Percentiles rank a stretch among this genome's conserved stretches.
Evolutionary conservation across 2,888 invertebrate genomes (phyloP).

Genomic region (Aphodius sticticus): DNA sequence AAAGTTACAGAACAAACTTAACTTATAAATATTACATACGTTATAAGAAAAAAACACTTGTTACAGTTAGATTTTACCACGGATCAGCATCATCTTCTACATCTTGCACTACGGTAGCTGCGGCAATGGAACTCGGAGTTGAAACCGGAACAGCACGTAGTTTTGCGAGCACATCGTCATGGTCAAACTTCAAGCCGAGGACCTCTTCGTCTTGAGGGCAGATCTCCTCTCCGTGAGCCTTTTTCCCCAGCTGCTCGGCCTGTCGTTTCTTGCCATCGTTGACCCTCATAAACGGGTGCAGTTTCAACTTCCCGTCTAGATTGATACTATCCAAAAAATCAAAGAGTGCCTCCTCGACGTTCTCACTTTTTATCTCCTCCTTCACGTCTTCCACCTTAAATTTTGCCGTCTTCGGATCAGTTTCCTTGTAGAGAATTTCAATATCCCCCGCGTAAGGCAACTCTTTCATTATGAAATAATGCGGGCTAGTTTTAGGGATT

Average conservation of each 20-base stretch:
- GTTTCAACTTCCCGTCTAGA: constrained; percentile 24
- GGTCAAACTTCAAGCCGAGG: neutral
- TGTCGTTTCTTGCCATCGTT: constrained; percentile 25
- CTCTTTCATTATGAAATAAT: constrained; percentile 29
- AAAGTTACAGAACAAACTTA: no score
- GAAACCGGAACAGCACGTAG: no score
- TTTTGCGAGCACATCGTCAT: neutral
- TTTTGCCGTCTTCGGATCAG: constrained; percentile 5
- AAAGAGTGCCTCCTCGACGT: constrained; percentile 7
- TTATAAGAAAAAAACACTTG: no score
- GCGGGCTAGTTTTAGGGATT: constrained; percentile 25
- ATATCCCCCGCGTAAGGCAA: constrained; percentile 32
- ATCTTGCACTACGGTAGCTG: no score
- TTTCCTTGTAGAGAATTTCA: constrained; percentile 20
- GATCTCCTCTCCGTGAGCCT: neutral
- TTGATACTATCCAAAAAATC: constrained; percentile 26
- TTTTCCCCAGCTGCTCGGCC: neutral
- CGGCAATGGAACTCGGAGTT: no score
- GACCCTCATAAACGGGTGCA: constrained; percentile 28
- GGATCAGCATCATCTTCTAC: no score
- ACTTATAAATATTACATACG: no score
- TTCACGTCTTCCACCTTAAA: neutral
- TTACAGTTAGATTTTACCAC: no score
- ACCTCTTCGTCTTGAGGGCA: neutral
- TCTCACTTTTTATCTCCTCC: constrained; percentile 10